A percentile compares a stretch with the other conserved stretches of the same genome.
Conservation (phyloP, 1,140 invertebrate species). For the Pachyrhynchus sulphureomaculatus region DNA sequence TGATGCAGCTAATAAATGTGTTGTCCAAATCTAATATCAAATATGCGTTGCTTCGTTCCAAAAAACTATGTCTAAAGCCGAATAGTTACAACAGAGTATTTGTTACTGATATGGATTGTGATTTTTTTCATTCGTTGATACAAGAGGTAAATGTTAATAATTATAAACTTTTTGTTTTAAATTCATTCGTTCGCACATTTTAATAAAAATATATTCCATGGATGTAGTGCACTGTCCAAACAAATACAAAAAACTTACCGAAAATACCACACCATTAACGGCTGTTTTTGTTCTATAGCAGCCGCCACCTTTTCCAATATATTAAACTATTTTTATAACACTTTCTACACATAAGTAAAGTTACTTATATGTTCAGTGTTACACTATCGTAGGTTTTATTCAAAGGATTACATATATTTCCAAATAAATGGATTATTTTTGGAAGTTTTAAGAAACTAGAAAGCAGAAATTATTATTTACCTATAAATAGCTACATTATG, state of each 20-base stretch:
- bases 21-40: background rate
- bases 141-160: background rate
- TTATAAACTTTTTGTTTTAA: background rate
- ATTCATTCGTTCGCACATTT: too few species aligned
- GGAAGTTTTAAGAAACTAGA: background rate
- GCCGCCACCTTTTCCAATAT: too few species aligned
- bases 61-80: background rate
- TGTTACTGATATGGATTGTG: conserved; percentile 4
- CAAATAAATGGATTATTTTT: conserved; percentile 24
- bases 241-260: too few species aligned
- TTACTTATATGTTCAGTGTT: too few species aligned
- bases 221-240: too few species aligned
- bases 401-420: background rate
- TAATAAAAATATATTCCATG: too few species aligned
- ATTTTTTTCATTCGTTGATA: background rate
- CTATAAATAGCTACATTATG: conserved; percentile 17
- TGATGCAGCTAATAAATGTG: background rate
- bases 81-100: background rate
- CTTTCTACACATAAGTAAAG: too few species aligned
- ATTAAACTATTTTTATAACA: too few species aligned
- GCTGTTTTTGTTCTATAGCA: too few species aligned
- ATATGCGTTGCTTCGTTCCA: too few species aligned
- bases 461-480: conserved; percentile 12
- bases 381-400: background rate
- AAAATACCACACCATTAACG: too few species aligned